Evolutionary conservation across 1,140 invertebrate species (phyloP), one percentile per base, ranked within the genome.

Genomic region (Amyelois transitella): DNA sequence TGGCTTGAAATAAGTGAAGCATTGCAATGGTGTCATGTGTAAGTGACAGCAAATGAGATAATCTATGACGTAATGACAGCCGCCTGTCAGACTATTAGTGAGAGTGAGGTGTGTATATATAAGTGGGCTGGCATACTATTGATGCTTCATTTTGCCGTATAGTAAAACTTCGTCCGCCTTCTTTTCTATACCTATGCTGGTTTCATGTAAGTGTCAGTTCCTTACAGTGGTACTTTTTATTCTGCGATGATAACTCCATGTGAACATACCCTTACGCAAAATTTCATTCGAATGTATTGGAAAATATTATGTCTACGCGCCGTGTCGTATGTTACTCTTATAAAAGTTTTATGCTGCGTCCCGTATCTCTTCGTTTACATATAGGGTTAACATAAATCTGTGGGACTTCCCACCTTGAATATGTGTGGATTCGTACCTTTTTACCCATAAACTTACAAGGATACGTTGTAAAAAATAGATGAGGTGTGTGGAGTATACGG

Each of bases 301-400:
- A 38, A 20, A 52, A 52, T 52, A 38, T 52, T 19, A 52, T 52
- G 32, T 38, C 20, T 48, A 48, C 45, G 45, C 20, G 19, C 18
- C 45, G 45, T 21, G 20, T 21, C 18, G 45, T 38, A 38, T 38
- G 51, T 44, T 48, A 43, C 43, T 43, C 52, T 60, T 64, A 47
- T 67, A 62, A 70, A 70, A 62, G 51, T 70, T 67, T 62, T 50
- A 60, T 59, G 55, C 55, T 53, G 58, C 53, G 54, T 51, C 43
- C 51, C 59, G 58, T 67, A 60, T 48, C 55, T 65, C 57, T 63
- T 69, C 52, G 62, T 65, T 60, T 69, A 38, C 61, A 64, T 70
- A 38, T 48, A 48, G 45, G 45, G 45, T 48, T 21, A 48, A 18
- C 45, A 48, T 48, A 48, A 48, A 48, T 38, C 32, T 14, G 32